Evolutionary conservation across 1,140 invertebrate species (phyloP).

Genomic region (Habropoda laboriosa): DNA sequence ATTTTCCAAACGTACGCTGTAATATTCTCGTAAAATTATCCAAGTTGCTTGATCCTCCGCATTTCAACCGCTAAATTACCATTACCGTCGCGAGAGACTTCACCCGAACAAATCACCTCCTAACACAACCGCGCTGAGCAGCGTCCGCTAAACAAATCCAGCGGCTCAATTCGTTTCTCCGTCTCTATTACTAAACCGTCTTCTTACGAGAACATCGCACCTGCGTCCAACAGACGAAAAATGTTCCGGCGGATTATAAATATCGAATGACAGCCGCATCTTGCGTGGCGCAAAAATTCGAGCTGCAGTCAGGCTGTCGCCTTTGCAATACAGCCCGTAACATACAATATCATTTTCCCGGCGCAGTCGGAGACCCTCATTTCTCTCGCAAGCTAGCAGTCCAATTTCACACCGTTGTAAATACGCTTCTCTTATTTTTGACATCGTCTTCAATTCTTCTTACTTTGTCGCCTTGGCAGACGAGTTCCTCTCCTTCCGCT

Average conservation of each 20-base stretch:
- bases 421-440: slow-evolving; percentile 78
- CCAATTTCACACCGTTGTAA: slow-evolving; percentile 81
- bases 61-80: too few species aligned
- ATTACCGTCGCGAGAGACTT: too few species aligned
- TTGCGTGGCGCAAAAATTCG: slow-evolving; percentile 57
- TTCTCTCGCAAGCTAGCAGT: slow-evolving; percentile 76
- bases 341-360: slow-evolving; percentile 76
- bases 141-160: slow-evolving; percentile 14
- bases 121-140: neutral
- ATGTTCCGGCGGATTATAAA: slow-evolving; percentile 55
- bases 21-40: too few species aligned
- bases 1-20: too few species aligned
- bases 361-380: slow-evolving; percentile 73
- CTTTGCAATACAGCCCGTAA: slow-evolving; percentile 62
- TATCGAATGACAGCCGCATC: slow-evolving; percentile 57
- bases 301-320: slow-evolving; percentile 49
- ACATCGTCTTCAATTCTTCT: slow-evolving; percentile 76
- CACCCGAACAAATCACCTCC: too few species aligned
- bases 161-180: slow-evolving; percentile 3
- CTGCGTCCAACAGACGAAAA: slow-evolving; percentile 2
- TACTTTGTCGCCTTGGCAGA: slow-evolving; percentile 70
- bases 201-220: slow-evolving; percentile 7
- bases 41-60: too few species aligned
- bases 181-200: slow-evolving; percentile 29
- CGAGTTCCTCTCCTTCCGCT: slow-evolving; percentile 59